Evolutionary conservation across 1,140 invertebrate species (phyloP), one percentile per base, ranked within the genome.

Genomic region (Bombus cullumanus): DNA sequence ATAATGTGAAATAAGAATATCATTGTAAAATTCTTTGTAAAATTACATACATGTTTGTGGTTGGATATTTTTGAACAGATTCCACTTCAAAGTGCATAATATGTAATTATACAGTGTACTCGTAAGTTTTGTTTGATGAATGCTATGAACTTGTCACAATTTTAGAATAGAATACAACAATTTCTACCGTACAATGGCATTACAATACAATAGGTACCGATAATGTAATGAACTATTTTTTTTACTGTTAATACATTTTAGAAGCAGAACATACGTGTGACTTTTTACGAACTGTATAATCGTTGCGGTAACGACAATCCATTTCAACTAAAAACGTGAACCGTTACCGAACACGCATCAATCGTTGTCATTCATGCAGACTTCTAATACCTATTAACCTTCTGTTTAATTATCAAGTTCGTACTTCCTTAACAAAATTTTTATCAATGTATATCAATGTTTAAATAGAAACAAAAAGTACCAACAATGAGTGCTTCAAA

Each of bases 31-130:
- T 18, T 62, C 53, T 28, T 47, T 31, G 22, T 72, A 53, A 87
- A 43, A 57, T 77, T 91, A 92, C 93, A 86, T 88, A 94, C 93
- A 94, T 94, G 86, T 89, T 94, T 86, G 88, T 80, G 47, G 91
- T 83, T 47, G 88, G 88, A 90, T 92, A 89, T 66, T 93, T 92
- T 69, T 88, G 88, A 75, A 89, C 43, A 43, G 90, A 78, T 86
- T 93, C 92, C 81, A 89, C 88, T 80, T 93, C 92, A 76, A 81
- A 92, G 86, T 90, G 87, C 90, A 93, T 90, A 90, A 73, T 81
- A 53, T 53, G 6, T 53, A 88, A 88, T 86, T 76, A 71, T 43
- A 72, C 31, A 62, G 10, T 74, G 53, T 78, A 75, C 25, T 39
- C 53, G n/a, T 81, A 64, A 86, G 76, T 53, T 57, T 41, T 73